Base-by-base conservation (phyloP, 2,113 vertebrate species). In the Machaerirhynchus nigripectus region DNA sequence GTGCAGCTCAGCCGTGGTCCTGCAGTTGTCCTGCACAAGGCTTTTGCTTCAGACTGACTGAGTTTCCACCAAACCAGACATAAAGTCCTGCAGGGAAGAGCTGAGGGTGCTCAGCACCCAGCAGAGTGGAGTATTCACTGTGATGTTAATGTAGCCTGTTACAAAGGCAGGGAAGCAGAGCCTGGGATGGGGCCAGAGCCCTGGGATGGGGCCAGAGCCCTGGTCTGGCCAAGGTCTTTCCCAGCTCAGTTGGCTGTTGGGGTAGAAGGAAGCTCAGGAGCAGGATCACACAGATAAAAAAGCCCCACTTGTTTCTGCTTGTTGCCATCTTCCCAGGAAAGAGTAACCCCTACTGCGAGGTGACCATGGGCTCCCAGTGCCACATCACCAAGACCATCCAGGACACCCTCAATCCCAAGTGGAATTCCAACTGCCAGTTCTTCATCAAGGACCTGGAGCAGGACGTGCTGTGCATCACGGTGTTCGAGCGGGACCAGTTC, bases 341-440 rank as follows among this genome's bases (percentile, higher is more conserved):
- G 97, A 99, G 99, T 64, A 99, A 99, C 96, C 99, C 99, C 0
- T 99, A 99, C 98, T 99, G 99, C 42, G 99, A 99, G 97, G 99
- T 99, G 86, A 99, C 99, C 6, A 99, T 99, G 99, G 99, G 99
- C 21, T 99, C 99, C 21, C 99, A 99, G 97, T 99, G 99, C 95
- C 99, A 99, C 98, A 99, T 99, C 97, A 99, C 99, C 27, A 99
- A 99, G 98, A 99, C 99, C 1, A 98, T 99, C 79, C 98, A 99
- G 98, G 99, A 99, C 98, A 99, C 99, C 1, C 97, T 99, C 71
- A 99, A 99, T 70, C 99, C 99, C 1, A 99, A 99, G 96, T 99
- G 99, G 99, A 99, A 99, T 88, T 99, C 99, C 96, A 99, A 99
- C 97, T 99, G 99, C 98, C 99, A 99, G 98, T 99, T 99, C 98